phyloP scores from a whole-genome alignment of 1,140 invertebrate species.

The Drosophila subobscura region DNA sequence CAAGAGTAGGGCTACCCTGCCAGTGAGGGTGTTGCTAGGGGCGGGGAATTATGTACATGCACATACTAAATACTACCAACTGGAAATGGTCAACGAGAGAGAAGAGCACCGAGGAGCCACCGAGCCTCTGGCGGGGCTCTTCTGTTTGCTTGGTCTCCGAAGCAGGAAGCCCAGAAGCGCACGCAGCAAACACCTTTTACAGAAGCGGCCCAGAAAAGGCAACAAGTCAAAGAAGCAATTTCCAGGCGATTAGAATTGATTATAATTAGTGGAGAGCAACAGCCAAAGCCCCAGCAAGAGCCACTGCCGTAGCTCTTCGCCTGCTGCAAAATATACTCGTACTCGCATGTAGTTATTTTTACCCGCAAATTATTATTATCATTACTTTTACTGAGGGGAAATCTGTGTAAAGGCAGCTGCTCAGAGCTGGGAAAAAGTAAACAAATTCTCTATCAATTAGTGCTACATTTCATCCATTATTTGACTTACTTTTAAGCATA shows the following conservation, averaged over 20 bases:
- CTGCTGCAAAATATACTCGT: constrained; percentile 52
- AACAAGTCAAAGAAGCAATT: constrained; percentile 71
- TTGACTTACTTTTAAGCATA: too few relatives aligned
- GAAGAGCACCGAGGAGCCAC: neutral
- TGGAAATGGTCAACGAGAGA: constrained; percentile 46
- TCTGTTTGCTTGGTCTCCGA: constrained; percentile 18
- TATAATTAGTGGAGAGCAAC: constrained; percentile 73
- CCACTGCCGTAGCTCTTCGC: constrained; percentile 13
- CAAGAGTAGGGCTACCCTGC: neutral
- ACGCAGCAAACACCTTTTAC: constrained; percentile 63
- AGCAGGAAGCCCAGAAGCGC: constrained; percentile 58
- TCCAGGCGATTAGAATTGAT: constrained; percentile 83
- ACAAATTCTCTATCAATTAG: too few relatives aligned
- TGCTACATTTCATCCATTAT: too few relatives aligned
- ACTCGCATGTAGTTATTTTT: constrained; percentile 62
- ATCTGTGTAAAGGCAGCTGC: neutral
- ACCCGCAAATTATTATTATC: constrained; percentile 52
- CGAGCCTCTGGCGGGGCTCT: neutral
- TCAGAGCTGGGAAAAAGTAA: too few relatives aligned
- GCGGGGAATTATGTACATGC: constrained; percentile 53
- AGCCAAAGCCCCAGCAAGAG: constrained; percentile 10
- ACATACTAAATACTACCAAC: constrained; percentile 66
- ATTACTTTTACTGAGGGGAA: constrained; percentile 16
- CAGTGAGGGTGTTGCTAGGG: constrained; percentile 19
- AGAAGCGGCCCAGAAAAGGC: constrained; percentile 68